A percentile compares a stretch with the other conserved stretches of the same genome.
phyloP scores from a whole-genome alignment of 2,888 invertebrate genomes.

The Rhaphigaster nebulosa region DNA sequence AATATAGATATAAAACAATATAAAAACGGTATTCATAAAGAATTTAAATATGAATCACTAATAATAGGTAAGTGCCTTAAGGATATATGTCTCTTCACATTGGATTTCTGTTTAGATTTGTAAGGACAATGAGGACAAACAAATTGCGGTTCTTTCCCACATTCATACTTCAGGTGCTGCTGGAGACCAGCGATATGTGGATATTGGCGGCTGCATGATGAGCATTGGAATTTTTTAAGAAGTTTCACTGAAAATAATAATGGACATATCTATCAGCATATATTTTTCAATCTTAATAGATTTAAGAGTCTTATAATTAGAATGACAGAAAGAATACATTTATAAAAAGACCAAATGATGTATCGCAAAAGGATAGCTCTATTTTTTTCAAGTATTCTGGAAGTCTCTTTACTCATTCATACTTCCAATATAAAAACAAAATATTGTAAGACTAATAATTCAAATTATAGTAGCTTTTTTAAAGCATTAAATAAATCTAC shows the following conservation, averaged over 20 bases:
- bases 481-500: neutral
- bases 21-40: neutral
- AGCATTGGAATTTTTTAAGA: slow-evolving; percentile 58
- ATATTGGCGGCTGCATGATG: slow-evolving; percentile 62
- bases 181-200: slow-evolving; percentile 45
- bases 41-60: neutral
- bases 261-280: slow-evolving; percentile 17
- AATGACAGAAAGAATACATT: neutral
- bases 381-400: neutral
- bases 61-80: slow-evolving; percentile 60
- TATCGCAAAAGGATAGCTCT: neutral
- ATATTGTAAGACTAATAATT: neutral
- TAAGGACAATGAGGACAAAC: slow-evolving; percentile 68
- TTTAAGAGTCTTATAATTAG: neutral
- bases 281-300: neutral
- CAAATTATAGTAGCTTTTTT: neutral
- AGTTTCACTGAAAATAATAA: slow-evolving; percentile 17
- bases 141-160: slow-evolving; percentile 69
- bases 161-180: slow-evolving; percentile 64
- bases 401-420: neutral
- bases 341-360: neutral
- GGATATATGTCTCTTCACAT: slow-evolving; percentile 63
- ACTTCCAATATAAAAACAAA: neutral
- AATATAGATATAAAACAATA: neutral
- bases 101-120: slow-evolving; percentile 63